Evolutionary conservation across 2,888 invertebrate genomes (phyloP).

Genomic region (Laothoe populi): DNA sequence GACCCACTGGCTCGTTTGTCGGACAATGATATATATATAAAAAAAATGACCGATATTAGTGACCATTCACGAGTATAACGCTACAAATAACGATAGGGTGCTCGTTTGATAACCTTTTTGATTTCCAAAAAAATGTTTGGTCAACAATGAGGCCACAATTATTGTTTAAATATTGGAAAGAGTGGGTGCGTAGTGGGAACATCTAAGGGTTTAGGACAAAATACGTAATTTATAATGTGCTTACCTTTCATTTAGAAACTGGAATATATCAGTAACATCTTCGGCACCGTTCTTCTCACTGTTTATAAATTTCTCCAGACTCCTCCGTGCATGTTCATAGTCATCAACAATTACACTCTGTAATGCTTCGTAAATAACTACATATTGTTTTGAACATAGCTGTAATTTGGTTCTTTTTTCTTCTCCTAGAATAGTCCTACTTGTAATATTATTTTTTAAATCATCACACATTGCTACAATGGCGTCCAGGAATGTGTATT

Average conservation of each 20-base stretch:
- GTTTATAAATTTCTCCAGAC: conserved; percentile 55
- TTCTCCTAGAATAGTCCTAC: conserved; percentile 58
- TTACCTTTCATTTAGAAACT: conserved; percentile 64
- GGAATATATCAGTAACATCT: conserved; percentile 51
- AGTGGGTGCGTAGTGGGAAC: too few species aligned
- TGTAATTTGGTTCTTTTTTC: conserved; percentile 57
- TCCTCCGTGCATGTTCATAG: conserved; percentile 48
- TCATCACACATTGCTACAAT: conserved; percentile 57
- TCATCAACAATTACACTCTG: conserved; percentile 52
- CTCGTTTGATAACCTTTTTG: too few species aligned
- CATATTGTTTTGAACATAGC: conserved; percentile 66
- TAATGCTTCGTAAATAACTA: conserved; percentile 54
- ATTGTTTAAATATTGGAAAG: too few species aligned
- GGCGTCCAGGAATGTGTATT: conserved; percentile 56
- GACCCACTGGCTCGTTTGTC: too few species aligned
- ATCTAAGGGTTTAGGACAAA: too few species aligned
- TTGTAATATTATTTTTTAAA: conserved; percentile 54
- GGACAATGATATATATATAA: too few species aligned
- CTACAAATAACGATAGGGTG: too few species aligned
- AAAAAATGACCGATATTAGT: too few species aligned
- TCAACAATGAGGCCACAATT: too few species aligned
- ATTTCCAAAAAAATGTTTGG: too few species aligned
- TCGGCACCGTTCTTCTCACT: conserved; percentile 43
- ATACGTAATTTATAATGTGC: conserved; percentile 26
- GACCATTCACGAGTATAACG: too few species aligned